Conservation (phyloP, 2,888 invertebrate species). For the Trachelus stipa region DNA sequence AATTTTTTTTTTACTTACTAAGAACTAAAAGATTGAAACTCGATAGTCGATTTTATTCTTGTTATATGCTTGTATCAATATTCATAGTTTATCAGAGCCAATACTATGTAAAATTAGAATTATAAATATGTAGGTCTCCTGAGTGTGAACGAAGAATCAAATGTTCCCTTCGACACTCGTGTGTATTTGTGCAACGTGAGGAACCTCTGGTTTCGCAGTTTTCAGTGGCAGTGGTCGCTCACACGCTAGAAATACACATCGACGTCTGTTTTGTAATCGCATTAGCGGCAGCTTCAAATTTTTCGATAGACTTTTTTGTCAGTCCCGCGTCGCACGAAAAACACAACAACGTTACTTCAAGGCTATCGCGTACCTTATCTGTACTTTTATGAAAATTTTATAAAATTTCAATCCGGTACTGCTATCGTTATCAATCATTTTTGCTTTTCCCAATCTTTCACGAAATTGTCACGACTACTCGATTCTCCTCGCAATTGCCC, state of each 20-base stretch:
- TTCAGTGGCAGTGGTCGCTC: conserved; percentile 23
- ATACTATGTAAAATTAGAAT: neutral
- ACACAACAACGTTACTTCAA: neutral
- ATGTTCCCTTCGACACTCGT: neutral
- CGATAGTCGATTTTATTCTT: neutral
- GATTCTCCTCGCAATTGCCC: neutral
- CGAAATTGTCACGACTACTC: neutral
- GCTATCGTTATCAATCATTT: neutral
- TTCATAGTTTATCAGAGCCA: neutral
- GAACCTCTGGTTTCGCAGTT: conserved; percentile 20
- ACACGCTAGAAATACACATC: conserved; percentile 24
- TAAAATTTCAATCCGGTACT: neutral
- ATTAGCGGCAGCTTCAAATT: conserved; percentile 16
- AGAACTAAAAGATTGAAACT: neutral
- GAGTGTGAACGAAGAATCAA: neutral
- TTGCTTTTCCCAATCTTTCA: neutral
- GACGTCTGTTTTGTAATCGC: conserved; percentile 28
- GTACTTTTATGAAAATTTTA: neutral
- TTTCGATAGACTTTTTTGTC: neutral
- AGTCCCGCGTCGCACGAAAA: neutral
- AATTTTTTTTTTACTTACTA: neutral
- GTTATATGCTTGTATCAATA: neutral
- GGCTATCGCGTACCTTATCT: neutral
- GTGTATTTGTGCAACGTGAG: conserved; percentile 23
- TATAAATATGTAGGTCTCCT: neutral